Percentiles rank a stretch among this genome's conserved stretches.
Conservation (phyloP, 2,888 invertebrate genomes). For the Argyresthia albistria region DNA sequence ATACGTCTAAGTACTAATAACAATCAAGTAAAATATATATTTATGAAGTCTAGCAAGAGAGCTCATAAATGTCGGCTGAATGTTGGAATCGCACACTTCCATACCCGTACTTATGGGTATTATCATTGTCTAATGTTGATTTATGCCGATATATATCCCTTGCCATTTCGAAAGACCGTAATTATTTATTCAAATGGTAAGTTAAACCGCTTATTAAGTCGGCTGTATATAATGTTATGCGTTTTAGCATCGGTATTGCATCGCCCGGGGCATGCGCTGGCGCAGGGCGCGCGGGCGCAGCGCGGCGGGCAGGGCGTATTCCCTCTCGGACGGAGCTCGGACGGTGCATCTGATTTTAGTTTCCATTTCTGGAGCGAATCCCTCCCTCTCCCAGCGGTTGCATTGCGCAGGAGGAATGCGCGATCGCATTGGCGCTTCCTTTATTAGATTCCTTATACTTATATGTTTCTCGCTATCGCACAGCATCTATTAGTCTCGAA, state of each 20-base stretch:
- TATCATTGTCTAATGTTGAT: constrained; percentile 23
- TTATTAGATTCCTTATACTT: no score
- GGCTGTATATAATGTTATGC: constrained; percentile 38
- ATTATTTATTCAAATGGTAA: constrained; percentile 49
- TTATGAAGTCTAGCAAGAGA: background rate
- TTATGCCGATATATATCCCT: constrained; percentile 27
- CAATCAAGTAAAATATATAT: no score
- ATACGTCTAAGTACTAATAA: no score
- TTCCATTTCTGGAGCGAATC: constrained; percentile 21
- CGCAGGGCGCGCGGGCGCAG: constrained; percentile 11
- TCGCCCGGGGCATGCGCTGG: constrained; percentile 19
- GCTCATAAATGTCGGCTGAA: constrained; percentile 12
- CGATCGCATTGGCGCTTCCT: background rate
- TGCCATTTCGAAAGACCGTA: constrained; percentile 33
- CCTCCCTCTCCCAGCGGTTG: constrained; percentile 10
- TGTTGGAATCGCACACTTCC: background rate
- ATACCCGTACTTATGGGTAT: constrained; percentile 10
- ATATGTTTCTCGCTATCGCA: no score
- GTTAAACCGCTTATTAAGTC: constrained; percentile 43
- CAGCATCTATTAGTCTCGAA: no score
- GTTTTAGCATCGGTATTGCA: constrained; percentile 26
- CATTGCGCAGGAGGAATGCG: constrained; percentile 5
- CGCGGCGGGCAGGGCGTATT: constrained; percentile 17
- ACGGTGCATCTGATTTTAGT: constrained; percentile 23
- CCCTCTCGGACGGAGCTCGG: constrained; percentile 22